Evolutionary conservation across 1,140 invertebrate species (phyloP).

Genomic region (Bradynema listronoti): DNA sequence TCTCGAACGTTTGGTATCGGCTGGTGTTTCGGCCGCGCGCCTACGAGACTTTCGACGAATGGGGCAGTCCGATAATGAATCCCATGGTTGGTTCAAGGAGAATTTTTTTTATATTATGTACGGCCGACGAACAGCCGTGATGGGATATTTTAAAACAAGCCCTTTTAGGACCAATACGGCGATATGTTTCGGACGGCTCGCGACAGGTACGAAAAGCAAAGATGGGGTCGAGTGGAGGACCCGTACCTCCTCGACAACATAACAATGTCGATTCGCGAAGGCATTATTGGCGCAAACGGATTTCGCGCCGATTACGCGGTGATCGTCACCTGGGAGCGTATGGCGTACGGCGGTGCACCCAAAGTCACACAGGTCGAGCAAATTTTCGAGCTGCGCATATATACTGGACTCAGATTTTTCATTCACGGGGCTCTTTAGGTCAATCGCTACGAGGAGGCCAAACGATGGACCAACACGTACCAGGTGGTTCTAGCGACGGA

Average conservation of each 20-base stretch:
- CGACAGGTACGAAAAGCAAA: slow-evolving; percentile 61
- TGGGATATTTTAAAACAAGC: background rate
- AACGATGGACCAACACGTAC: slow-evolving; percentile 80
- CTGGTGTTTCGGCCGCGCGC: slow-evolving; percentile 34
- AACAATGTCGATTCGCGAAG: slow-evolving; percentile 78
- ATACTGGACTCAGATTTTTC: background rate
- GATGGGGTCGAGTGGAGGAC: slow-evolving; percentile 63
- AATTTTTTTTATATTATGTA: no score
- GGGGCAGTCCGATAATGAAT: slow-evolving; percentile 31
- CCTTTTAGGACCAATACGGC: slow-evolving; percentile 17
- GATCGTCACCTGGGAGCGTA: slow-evolving; percentile 90
- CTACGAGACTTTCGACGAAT: slow-evolving; percentile 38
- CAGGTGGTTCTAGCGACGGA: slow-evolving; percentile 85
- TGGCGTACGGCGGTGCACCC: slow-evolving; percentile 76
- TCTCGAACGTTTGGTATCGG: slow-evolving; percentile 43
- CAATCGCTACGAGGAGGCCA: slow-evolving; percentile 44
- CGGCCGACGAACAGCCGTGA: no score
- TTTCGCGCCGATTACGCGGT: slow-evolving; percentile 80
- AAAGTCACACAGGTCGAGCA: slow-evolving; percentile 59
- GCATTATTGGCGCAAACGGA: slow-evolving; percentile 79
- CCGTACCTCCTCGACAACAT: slow-evolving; percentile 73
- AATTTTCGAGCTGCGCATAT: background rate
- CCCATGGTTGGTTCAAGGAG: no score
- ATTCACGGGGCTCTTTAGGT: slow-evolving; percentile 18
- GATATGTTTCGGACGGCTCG: slow-evolving; percentile 34